phyloP scores from a whole-genome alignment of 2,113 vertebrate species.

The Bufo gargarizans region DNA sequence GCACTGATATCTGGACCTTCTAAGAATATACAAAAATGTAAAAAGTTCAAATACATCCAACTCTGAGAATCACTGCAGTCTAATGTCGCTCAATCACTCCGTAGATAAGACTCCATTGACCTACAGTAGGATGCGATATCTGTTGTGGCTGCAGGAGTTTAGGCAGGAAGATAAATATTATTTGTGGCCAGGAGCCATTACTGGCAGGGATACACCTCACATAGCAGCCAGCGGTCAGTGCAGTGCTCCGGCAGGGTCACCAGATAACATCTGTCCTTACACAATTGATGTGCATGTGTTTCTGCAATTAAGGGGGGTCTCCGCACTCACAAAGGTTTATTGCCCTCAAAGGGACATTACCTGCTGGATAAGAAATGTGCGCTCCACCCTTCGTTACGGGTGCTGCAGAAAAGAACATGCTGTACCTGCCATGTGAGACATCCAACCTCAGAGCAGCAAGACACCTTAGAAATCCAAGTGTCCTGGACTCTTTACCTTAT shows the following conservation, averaged over 20 bases:
- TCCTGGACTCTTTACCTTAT: not conserved
- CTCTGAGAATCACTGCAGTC: not conserved
- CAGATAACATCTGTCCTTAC: not conserved
- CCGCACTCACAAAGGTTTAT: not conserved
- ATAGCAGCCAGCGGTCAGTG: not conserved
- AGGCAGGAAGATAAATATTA: not conserved
- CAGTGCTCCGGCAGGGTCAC: not conserved
- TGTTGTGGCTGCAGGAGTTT: constrained; percentile 1
- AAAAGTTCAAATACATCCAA: too few species aligned
- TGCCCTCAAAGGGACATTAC: not conserved
- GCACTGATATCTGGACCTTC: too few species aligned
- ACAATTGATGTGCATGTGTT: not conserved
- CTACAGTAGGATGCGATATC: not conserved
- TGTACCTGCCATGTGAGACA: not conserved
- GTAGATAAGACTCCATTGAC: not conserved
- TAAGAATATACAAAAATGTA: too few species aligned
- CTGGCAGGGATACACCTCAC: not conserved
- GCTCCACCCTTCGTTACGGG: not conserved
- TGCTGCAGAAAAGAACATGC: not conserved
- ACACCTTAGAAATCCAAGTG: not conserved
- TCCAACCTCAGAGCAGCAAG: not conserved
- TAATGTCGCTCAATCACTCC: not conserved
- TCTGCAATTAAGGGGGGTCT: not conserved
- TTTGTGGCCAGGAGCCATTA: not conserved
- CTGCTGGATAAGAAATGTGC: not conserved